A percentile compares a stretch with the other conserved stretches of the same genome.
These are phyloP conservation scores for Phoebastria nigripes DNA, from an alignment of 2,797 vertebrate genomes.

Conservation along the genomic window DNA sequence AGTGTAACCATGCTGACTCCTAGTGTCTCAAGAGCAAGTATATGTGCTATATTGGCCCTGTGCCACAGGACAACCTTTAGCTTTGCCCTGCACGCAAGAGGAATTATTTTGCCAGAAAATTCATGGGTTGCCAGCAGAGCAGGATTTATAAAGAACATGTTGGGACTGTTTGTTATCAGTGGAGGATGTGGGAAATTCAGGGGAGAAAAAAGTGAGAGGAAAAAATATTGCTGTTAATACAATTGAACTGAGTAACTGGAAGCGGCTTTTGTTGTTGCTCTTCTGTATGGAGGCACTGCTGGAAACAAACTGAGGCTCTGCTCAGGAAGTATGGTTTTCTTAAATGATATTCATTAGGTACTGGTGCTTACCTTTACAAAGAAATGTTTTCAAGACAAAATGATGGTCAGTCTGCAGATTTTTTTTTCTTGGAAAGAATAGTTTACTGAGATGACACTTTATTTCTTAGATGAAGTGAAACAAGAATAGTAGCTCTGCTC, in stretches of 20 bases:
- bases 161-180: slow-evolving; percentile 2
- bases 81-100: not conserved
- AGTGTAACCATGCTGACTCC: not conserved
- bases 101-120: slow-evolving; percentile 6
- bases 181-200: slow-evolving; percentile 19
- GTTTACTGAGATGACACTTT: not conserved
- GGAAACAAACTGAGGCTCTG: not conserved
- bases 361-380: not conserved
- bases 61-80: not conserved
- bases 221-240: slow-evolving; percentile 19
- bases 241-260: slow-evolving; percentile 21
- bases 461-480: not conserved
- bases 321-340: not conserved
- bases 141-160: slow-evolving; percentile 4
- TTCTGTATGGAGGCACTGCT: not conserved
- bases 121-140: not conserved
- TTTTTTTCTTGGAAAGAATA: not conserved
- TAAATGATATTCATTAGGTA: not conserved
- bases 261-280: slow-evolving; percentile 12
- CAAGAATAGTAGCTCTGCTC: not conserved
- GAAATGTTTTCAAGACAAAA: not conserved
- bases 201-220: not conserved
- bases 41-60: not conserved
- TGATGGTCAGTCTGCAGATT: not conserved
- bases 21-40: not conserved